phyloP scores from a whole-genome alignment of 2,888 invertebrate species.

The Phasia obesa region DNA sequence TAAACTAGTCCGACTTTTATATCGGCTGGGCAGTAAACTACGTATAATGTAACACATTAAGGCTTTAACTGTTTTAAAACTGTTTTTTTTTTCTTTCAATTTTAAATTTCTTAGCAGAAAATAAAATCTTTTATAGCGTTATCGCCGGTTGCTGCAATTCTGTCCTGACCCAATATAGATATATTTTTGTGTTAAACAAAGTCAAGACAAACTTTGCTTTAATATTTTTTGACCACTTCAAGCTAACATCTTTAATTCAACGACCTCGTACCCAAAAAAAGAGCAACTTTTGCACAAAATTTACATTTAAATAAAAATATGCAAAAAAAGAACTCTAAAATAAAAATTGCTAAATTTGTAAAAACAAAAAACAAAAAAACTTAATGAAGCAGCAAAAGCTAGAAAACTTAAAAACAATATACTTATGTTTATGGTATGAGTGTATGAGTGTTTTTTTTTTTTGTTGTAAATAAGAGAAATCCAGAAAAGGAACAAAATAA shows the following conservation, averaged over 20 bases:
- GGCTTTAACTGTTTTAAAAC: background rate
- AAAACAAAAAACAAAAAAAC: conserved; percentile 51
- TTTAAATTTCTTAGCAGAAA: background rate
- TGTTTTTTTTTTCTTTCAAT: too few relatives aligned
- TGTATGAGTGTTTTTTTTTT: conserved; percentile 23
- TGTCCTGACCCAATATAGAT: background rate
- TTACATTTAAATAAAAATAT: conserved; percentile 60
- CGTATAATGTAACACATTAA: too few relatives aligned
- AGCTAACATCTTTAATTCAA: conserved; percentile 52
- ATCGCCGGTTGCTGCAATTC: background rate
- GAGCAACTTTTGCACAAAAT: conserved; percentile 65
- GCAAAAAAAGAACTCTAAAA: conserved; percentile 25
- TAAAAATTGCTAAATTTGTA: conserved; percentile 61
- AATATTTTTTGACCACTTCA: conserved; percentile 44
- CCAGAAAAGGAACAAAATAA: conserved; percentile 29
- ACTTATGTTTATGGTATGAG: background rate
- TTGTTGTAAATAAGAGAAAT: conserved; percentile 33
- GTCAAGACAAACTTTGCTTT: conserved; percentile 14
- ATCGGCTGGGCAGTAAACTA: too few relatives aligned
- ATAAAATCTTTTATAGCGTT: background rate
- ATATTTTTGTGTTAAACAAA: conserved; percentile 7
- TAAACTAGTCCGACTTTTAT: too few relatives aligned
- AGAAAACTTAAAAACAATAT: conserved; percentile 67
- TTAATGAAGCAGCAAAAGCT: conserved; percentile 69
- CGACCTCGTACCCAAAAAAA: conserved; percentile 35